Base-by-base conservation (phyloP, 2,113 vertebrate species). In the Oryzias melastigma region DNA sequence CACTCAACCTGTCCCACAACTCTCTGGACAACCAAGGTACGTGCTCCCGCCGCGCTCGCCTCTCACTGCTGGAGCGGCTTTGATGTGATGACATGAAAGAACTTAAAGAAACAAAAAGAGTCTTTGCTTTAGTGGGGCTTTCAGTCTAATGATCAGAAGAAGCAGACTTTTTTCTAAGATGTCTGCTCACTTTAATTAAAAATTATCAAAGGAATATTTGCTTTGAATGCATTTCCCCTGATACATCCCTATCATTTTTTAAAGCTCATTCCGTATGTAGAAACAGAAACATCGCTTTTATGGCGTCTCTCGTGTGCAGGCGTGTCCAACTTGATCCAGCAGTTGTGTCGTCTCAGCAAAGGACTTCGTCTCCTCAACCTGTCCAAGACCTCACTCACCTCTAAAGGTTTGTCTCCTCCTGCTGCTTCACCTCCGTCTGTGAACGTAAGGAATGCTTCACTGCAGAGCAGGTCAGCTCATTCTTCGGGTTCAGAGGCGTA, bases 11-110 rank as follows among this genome's bases (percentile, higher is more conserved):
- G 82, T 92, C 95, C 24, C 92, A 94, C 90, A 96, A 96, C 88
- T 92, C 94, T 4, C 89, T 96, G 83, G 95, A 96, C 80, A 95
- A 95, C 90, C 94, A 95, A 91, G 94, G 95, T 96, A 89, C 27
- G 0, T 12, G 4, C 1, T 43, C 48, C 24, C 43, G 13, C 12
- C 14, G 5, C 57, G 12, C 29, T 43, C 29, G 5, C 63, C 14
- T 49, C 0, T 35, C 27, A 52, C 10, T 25, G 44, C 5, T 46
- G 19, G 2, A 18, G 18, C 20, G 47, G 49, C 16, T 55, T 35
- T 49, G 49, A 8, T 18, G 2, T 46, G 10, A 16, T 18, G 6
- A 29, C 15, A 44, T 24, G 22, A 17, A 61, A 50, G 17, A 17
- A 43, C 24, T 18, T 13, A 19, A 18, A 49, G 35, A 57, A 19